Evolutionary conservation across 1,140 invertebrate species (phyloP).

Genomic region (Zaprionus davidi): DNA sequence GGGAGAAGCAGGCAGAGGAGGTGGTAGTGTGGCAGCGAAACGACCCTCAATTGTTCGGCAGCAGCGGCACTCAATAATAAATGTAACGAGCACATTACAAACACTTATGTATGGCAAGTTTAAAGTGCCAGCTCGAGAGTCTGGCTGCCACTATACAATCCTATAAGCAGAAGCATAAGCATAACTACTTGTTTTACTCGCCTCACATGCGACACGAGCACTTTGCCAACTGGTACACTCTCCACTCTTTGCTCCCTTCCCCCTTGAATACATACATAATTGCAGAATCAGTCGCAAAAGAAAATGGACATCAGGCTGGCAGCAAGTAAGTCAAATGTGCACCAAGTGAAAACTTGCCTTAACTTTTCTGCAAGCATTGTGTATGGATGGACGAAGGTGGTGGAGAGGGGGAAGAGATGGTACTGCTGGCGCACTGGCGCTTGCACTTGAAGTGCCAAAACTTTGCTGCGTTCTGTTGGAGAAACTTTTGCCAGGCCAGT

Average conservation of each 20-base stretch:
- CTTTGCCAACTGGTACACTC: constrained; percentile 12
- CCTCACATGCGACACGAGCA: constrained; percentile 12
- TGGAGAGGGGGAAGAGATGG: background rate
- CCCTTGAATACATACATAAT: constrained; percentile 57
- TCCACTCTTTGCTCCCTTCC: constrained; percentile 5
- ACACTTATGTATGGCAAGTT: constrained; percentile 72
- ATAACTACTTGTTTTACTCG: constrained; percentile 35
- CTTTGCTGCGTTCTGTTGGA: constrained; percentile 69
- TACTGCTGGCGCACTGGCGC: constrained; percentile 16
- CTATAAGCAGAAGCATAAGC: constrained; percentile 40
- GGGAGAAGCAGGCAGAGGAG: background rate
- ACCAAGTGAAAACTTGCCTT: constrained; percentile 69
- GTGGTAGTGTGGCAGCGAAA: background rate
- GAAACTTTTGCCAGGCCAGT: constrained; percentile 61
- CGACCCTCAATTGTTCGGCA: constrained; percentile 56
- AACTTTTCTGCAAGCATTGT: constrained; percentile 60
- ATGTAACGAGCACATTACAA: constrained; percentile 80
- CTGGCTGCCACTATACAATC: constrained; percentile 29
- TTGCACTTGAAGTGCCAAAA: constrained; percentile 80
- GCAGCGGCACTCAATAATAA: constrained; percentile 75
- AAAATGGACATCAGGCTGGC: constrained; percentile 76
- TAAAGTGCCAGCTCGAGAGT: constrained; percentile 56
- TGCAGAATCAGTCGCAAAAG: constrained; percentile 73
- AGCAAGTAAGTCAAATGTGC: constrained; percentile 69
- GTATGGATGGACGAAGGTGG: constrained; percentile 11